Conservation (phyloP, 2,113 vertebrate species). For the Neogale vison region DNA sequence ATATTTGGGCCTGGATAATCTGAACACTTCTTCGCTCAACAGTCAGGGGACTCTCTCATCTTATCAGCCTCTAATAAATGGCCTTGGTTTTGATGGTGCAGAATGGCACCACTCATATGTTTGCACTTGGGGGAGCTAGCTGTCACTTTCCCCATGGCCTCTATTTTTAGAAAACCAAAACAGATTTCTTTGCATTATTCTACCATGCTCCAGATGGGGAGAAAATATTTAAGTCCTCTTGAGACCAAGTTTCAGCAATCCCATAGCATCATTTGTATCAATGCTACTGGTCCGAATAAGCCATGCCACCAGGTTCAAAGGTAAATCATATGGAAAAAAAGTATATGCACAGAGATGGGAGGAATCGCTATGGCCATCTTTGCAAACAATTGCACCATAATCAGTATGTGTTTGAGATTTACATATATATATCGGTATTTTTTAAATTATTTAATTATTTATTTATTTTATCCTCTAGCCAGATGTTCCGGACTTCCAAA, state of each 20-base stretch:
- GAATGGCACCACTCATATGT: no score
- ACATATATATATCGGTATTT: background rate
- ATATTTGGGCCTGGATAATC: no score
- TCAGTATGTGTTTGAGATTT: background rate
- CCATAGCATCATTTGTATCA: fast-evolving
- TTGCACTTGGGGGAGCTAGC: no score
- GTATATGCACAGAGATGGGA: fast-evolving
- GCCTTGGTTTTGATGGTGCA: no score
- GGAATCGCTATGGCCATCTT: background rate
- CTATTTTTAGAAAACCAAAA: background rate
- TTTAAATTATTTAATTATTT: no score
- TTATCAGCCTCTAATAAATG: no score
- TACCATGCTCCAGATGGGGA: background rate
- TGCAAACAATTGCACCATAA: background rate
- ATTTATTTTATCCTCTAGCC: background rate
- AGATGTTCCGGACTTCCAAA: background rate
- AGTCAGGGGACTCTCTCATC: fast-evolving
- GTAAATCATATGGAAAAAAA: no score
- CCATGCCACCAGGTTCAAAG: background rate
- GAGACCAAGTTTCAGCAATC: background rate
- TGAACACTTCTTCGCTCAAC: background rate
- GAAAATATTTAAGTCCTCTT: background rate
- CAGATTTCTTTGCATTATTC: background rate
- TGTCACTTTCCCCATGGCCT: background rate
- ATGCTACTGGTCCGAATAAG: background rate